Evolutionary conservation across 64 coral and sea anemone genomes (phyloP).

Genomic region (Montipora efflorescens): DNA sequence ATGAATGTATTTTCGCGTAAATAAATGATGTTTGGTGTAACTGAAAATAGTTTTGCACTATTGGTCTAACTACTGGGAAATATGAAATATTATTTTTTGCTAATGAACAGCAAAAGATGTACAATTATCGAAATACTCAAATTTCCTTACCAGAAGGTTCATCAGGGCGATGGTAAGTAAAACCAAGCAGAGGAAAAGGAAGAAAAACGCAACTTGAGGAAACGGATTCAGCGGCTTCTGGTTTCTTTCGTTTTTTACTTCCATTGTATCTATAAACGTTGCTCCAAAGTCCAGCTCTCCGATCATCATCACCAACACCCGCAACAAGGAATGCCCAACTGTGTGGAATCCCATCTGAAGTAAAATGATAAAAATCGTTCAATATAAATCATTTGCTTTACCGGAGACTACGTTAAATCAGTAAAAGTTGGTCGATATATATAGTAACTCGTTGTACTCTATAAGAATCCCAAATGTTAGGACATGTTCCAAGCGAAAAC

Average conservation of each 20-base stretch:
- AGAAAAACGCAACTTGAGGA: not conserved
- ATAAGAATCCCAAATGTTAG: no score
- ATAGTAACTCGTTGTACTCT: no score
- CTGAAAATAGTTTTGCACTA: no score
- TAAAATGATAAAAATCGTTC: not conserved
- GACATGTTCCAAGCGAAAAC: no score
- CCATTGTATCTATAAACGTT: slow-evolving; percentile 42
- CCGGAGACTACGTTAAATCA: no score
- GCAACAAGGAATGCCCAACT: slow-evolving; percentile 9
- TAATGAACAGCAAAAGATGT: no score
- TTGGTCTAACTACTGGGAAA: no score
- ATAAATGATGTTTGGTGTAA: no score
- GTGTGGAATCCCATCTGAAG: slow-evolving; percentile 46
- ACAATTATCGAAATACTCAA: not conserved
- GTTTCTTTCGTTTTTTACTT: not conserved
- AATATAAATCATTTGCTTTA: not conserved
- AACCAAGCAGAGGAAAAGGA: slow-evolving; percentile 51
- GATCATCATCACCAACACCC: slow-evolving; percentile 67
- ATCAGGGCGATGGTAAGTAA: slow-evolving; percentile 60
- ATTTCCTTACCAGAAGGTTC: slow-evolving; percentile 77
- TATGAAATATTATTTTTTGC: no score
- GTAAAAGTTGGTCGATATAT: no score
- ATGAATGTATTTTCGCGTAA: no score
- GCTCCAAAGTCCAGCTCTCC: slow-evolving; percentile 71
- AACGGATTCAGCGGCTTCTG: slow-evolving; percentile 45